Conservation (phyloP, 92 coral and sea anemone species). For the Zoanthus sociatus region DNA sequence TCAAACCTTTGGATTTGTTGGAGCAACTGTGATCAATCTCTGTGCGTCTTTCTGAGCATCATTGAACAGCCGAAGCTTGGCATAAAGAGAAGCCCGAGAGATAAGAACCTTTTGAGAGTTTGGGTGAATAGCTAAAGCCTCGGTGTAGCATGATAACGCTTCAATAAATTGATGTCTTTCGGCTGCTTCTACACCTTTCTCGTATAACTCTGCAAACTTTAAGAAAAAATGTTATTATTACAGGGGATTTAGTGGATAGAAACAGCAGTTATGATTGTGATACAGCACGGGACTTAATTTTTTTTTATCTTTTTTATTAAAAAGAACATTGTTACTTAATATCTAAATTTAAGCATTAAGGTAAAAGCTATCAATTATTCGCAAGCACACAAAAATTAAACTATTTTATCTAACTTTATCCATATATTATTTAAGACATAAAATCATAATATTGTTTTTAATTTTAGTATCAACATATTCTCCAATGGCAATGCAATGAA, state of each 20-base stretch:
- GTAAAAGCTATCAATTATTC: no score
- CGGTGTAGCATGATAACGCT: conserved; percentile 80
- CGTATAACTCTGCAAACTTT: conserved; percentile 69
- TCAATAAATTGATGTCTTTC: conserved; percentile 65
- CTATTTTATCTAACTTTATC: no score
- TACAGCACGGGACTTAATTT: no score
- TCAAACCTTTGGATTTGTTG: conserved; percentile 77
- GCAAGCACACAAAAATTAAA: no score
- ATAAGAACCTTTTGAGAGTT: conserved; percentile 75
- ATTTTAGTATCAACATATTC: no score
- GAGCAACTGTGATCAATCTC: conserved; percentile 63
- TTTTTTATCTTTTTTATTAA: no score
- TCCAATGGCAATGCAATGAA: no score
- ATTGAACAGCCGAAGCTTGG: conserved; percentile 81
- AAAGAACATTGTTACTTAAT: no score
- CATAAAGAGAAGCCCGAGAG: conserved; percentile 80
- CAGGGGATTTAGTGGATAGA: background rate
- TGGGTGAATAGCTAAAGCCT: conserved; percentile 68
- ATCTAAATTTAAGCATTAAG: no score
- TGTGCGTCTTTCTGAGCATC: conserved; percentile 92
- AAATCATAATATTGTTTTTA: no score
- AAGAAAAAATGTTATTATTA: background rate
- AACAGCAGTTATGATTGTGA: no score
- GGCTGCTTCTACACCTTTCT: conserved; percentile 77
- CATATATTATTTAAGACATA: no score